phyloP scores from a whole-genome alignment of 2,888 invertebrate species.

The Chymomyza caudatula region DNA sequence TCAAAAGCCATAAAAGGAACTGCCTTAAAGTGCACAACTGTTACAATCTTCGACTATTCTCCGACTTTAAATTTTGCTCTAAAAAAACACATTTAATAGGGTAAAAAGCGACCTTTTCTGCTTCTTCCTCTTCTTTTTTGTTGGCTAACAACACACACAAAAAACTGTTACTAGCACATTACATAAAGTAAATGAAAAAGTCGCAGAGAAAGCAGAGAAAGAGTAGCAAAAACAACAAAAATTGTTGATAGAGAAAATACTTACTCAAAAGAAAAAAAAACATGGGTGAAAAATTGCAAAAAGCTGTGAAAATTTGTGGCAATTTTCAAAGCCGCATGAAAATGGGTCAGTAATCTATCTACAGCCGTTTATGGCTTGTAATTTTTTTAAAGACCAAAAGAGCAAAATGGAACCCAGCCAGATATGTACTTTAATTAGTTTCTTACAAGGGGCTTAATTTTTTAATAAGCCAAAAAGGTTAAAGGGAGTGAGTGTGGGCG shows the following conservation, averaged over 20 bases:
- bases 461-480: constrained; percentile 4
- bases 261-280: not conserved
- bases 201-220: constrained; percentile 14
- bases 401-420: not conserved
- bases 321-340: constrained; percentile 34
- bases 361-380: constrained; percentile 9
- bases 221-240: constrained; percentile 10
- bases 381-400: constrained; percentile 6
- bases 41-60: not conserved
- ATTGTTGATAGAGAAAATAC: not conserved
- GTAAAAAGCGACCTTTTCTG: constrained; percentile 56
- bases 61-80: not conserved
- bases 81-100: constrained; percentile 50
- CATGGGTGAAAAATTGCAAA: constrained; percentile 39
- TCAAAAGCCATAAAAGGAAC: too few species aligned
- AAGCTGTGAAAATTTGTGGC: constrained; percentile 41
- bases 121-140: too few species aligned
- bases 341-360: constrained; percentile 26
- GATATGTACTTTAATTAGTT: constrained; percentile 9
- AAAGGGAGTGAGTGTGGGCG: not conserved
- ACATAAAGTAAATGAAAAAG: constrained; percentile 42
- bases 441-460: constrained; percentile 11
- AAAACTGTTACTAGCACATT: constrained; percentile 60
- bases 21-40: not conserved
- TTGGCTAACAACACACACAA: constrained; percentile 50